Percentiles rank a stretch among this genome's conserved stretches.
phyloP scores from a whole-genome alignment of 2,113 vertebrate genomes.

The Callorhinus ursinus region DNA sequence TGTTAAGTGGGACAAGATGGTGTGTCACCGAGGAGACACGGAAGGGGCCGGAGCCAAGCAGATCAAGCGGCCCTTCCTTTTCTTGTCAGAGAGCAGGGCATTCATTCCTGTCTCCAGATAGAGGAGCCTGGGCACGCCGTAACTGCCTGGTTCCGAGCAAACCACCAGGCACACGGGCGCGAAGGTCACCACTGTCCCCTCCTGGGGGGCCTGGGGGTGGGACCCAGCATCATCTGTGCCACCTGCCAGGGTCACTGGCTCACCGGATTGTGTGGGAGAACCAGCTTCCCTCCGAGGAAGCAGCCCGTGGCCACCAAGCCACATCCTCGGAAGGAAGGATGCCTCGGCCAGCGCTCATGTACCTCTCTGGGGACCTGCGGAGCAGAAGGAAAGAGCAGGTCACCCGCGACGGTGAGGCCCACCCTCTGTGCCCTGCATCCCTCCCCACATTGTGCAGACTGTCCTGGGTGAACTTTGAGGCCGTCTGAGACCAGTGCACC shows the following conservation, averaged over 20 bases:
- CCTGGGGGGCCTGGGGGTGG: not conserved
- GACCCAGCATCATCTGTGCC: not conserved
- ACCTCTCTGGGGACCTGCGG: constrained; percentile 90
- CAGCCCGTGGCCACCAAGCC: not conserved
- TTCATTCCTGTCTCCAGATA: not conserved
- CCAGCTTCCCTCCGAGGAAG: not conserved
- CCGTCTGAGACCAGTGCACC: not conserved
- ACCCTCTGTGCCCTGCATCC: fast-evolving
- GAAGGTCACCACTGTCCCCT: not conserved
- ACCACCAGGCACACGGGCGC: not conserved
- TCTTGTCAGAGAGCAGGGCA: not conserved
- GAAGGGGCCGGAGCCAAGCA: not conserved
- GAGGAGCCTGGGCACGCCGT: not conserved
- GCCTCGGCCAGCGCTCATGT: constrained; percentile 55
- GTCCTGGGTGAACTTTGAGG: not conserved
- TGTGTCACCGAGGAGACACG: not conserved
- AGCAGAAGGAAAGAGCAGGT: constrained; percentile 64
- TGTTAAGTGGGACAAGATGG: fast-evolving
- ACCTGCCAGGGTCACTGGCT: not conserved
- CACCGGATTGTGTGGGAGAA: not conserved
- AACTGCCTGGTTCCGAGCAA: not conserved
- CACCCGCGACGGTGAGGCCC: not conserved
- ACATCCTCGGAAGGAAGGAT: constrained; percentile 42
- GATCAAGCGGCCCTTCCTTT: not conserved
- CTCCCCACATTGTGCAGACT: not conserved